phyloP scores from a whole-genome alignment of 1,140 invertebrate genomes.

The Pemphigus obesinymphae region DNA sequence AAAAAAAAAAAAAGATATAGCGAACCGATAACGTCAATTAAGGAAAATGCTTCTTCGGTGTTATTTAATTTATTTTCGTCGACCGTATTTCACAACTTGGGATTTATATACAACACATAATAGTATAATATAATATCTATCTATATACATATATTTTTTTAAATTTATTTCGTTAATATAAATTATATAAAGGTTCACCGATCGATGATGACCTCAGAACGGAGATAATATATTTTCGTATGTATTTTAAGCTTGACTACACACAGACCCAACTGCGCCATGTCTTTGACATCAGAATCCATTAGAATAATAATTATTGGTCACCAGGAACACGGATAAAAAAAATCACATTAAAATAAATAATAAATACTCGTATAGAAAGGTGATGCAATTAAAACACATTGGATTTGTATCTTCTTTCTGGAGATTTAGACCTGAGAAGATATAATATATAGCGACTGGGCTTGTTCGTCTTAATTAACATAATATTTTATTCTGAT shows the following conservation, averaged over 20 bases:
- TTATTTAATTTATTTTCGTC: constrained; percentile 26
- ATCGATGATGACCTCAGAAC: constrained; percentile 28
- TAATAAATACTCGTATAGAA: neutral
- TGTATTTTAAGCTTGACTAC: constrained; percentile 32
- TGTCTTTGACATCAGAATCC: constrained; percentile 27
- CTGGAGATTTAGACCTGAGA: neutral
- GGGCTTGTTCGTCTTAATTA: constrained; percentile 10
- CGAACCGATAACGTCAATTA: constrained; percentile 38
- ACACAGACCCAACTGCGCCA: neutral
- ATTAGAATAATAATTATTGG: constrained; percentile 34
- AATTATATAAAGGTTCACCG: constrained; percentile 40
- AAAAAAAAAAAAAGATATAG: neutral
- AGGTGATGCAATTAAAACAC: constrained; percentile 16
- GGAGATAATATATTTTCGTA: constrained; percentile 26
- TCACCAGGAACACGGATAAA: neutral
- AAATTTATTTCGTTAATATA: neutral
- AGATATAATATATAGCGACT: neutral
- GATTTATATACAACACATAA: neutral
- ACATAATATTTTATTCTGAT: constrained; percentile 1
- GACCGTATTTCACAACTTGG: neutral
- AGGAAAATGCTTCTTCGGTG: constrained; percentile 2
- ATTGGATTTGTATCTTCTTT: neutral
- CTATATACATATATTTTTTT: no score
- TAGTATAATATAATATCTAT: no score
- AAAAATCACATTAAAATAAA: constrained; percentile 34